Evolutionary conservation across 2,888 invertebrate genomes (phyloP).

Genomic region (Luffia ferchaultella): DNA sequence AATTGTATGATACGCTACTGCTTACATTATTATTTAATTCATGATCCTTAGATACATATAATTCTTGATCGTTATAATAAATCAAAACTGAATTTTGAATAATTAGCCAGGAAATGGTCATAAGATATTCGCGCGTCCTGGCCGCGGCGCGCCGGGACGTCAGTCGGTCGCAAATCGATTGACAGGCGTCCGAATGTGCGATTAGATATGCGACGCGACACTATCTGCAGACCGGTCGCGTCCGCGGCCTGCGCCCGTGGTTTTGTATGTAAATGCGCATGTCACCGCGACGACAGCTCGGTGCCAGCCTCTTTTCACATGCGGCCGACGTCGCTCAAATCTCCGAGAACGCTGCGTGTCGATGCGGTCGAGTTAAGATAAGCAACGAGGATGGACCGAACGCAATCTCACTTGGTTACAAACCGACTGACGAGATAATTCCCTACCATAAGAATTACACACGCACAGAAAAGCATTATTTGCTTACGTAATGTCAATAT

Average conservation of each 20-base stretch:
- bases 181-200: slow-evolving; percentile 15
- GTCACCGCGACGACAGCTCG: slow-evolving; percentile 30
- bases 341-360: not conserved
- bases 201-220: slow-evolving; percentile 56
- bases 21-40: too few species aligned
- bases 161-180: slow-evolving; percentile 7
- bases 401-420: too few species aligned
- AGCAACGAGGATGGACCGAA: too few species aligned
- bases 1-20: too few species aligned
- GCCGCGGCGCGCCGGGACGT: not conserved
- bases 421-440: too few species aligned
- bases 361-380: not conserved
- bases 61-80: too few species aligned
- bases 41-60: too few species aligned
- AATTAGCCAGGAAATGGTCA: not conserved
- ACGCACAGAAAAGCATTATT: too few species aligned
- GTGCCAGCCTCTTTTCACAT: slow-evolving; percentile 25
- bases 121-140: not conserved
- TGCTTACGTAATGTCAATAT: too few species aligned
- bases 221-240: slow-evolving; percentile 34
- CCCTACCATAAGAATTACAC: too few species aligned
- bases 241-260: slow-evolving; percentile 28
- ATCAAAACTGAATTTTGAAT: too few species aligned
- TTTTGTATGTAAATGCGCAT: slow-evolving; percentile 56
- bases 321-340: slow-evolving; percentile 23